A percentile compares a stretch with the other conserved stretches of the same genome.
phyloP scores from a whole-genome alignment of 2,113 vertebrate genomes.

The Seriola quinqueradiata region DNA sequence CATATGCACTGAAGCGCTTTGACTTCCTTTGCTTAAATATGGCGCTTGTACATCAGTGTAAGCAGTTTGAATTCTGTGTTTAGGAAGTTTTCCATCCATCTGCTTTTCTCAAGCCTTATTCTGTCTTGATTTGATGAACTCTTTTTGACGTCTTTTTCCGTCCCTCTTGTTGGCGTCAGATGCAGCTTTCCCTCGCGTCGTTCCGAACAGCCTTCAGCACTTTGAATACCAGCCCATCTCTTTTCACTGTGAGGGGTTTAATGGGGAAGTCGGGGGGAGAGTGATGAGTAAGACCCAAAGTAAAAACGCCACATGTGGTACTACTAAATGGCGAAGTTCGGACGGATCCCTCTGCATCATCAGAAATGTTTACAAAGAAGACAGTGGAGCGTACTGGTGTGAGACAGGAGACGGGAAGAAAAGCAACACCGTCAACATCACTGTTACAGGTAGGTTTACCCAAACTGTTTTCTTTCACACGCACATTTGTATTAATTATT shows the following conservation, averaged over 20 bases:
- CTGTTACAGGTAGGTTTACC: background rate
- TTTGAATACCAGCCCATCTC: background rate
- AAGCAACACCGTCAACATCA: conserved; percentile 1
- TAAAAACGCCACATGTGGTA: too few relatives aligned
- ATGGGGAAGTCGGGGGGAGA: background rate
- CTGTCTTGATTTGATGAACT: too few relatives aligned
- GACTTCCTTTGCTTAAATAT: too few relatives aligned
- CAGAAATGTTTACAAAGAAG: background rate
- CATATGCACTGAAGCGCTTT: too few relatives aligned
- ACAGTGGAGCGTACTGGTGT: conserved; percentile 23
- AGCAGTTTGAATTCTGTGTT: too few relatives aligned
- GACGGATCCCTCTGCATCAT: background rate
- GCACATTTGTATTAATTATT: too few relatives aligned
- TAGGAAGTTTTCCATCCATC: too few relatives aligned
- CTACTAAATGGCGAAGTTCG: too few relatives aligned
- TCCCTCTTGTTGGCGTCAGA: too few relatives aligned
- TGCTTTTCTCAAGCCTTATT: too few relatives aligned
- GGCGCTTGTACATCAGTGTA: too few relatives aligned
- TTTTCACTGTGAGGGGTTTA: fast-evolving
- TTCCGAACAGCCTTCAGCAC: background rate
- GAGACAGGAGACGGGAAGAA: background rate
- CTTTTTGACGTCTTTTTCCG: too few relatives aligned
- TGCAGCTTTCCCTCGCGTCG: fast-evolving
- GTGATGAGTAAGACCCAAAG: background rate
- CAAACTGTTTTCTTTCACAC: background rate